Conservation (phyloP, 2,113 vertebrate genomes). For the Grantiella picta region DNA sequence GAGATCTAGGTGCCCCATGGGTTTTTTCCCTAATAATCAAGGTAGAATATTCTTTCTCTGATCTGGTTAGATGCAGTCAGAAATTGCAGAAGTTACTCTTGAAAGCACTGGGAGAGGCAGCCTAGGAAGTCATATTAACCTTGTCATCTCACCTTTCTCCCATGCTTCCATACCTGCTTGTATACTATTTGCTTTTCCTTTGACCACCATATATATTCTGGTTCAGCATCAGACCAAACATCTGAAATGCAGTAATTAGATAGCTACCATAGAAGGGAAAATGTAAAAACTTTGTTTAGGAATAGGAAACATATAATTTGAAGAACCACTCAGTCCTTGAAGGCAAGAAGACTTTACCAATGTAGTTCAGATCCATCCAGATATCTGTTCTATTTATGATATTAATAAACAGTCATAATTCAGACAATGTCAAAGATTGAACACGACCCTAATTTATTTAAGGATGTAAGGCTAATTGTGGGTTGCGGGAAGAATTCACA, state of each 20-base stretch:
- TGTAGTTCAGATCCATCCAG: background rate
- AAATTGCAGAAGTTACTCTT: background rate
- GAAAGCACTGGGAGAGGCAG: background rate
- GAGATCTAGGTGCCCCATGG: background rate
- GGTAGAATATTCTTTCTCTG: background rate
- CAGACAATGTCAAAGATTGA: background rate
- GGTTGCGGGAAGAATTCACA: background rate
- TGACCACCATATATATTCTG: background rate
- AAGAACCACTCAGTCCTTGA: background rate
- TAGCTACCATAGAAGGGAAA: background rate
- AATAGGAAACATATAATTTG: background rate
- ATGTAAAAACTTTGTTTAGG: background rate
- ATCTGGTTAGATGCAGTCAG: background rate
- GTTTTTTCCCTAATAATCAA: background rate
- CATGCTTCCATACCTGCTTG: background rate
- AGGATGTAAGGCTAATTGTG: background rate
- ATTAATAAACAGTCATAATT: background rate
- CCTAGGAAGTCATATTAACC: background rate
- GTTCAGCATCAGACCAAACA: background rate
- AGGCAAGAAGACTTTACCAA: background rate
- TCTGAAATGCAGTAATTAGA: background rate
- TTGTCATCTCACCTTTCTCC: background rate
- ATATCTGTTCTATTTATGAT: background rate
- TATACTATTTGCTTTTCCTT: background rate
- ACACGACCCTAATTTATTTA: background rate